Evolutionary conservation across 2,797 vertebrate species (phyloP).

Genomic region (Heteromormyrus szaboi): DNA sequence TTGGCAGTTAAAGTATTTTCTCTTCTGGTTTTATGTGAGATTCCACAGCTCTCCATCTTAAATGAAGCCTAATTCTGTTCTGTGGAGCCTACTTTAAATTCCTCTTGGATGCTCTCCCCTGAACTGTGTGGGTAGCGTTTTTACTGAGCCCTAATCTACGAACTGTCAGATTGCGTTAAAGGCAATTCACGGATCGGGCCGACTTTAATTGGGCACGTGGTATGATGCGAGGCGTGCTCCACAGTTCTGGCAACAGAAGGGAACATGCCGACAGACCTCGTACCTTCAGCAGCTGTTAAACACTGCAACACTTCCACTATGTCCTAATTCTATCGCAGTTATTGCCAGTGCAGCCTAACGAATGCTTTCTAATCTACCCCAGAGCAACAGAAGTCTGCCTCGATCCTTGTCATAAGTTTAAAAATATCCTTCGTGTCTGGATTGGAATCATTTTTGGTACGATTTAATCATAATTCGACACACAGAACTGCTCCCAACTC

Average conservation of each 20-base stretch:
- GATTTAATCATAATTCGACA: background rate
- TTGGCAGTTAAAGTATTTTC: slow-evolving; percentile 4
- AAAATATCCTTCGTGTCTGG: slow-evolving; percentile 37
- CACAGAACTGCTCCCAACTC: background rate
- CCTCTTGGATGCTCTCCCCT: background rate
- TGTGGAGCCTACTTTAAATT: slow-evolving; percentile 11
- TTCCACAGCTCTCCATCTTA: background rate
- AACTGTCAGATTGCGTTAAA: slow-evolving; percentile 17
- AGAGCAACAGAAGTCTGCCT: slow-evolving; percentile 25
- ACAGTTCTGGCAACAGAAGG: background rate
- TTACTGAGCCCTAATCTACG: slow-evolving; percentile 14
- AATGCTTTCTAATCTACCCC: slow-evolving; percentile 12
- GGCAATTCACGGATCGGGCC: slow-evolving; percentile 9
- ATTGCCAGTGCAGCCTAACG: slow-evolving; percentile 15
- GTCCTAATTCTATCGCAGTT: slow-evolving; percentile 10
- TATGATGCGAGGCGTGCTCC: background rate
- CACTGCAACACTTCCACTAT: slow-evolving; percentile 17
- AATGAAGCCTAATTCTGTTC: background rate
- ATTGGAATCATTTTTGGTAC: slow-evolving; percentile 13
- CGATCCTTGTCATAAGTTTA: slow-evolving; percentile 31
- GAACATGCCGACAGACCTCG: background rate
- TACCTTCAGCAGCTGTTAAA: slow-evolving; percentile 15
- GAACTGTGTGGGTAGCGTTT: slow-evolving; percentile 20
- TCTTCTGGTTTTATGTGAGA: background rate
- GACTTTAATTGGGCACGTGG: background rate